Evolutionary conservation across 2,888 invertebrate genomes (phyloP), one percentile per base, ranked within the genome.

Genomic region (Aromia moschata): DNA sequence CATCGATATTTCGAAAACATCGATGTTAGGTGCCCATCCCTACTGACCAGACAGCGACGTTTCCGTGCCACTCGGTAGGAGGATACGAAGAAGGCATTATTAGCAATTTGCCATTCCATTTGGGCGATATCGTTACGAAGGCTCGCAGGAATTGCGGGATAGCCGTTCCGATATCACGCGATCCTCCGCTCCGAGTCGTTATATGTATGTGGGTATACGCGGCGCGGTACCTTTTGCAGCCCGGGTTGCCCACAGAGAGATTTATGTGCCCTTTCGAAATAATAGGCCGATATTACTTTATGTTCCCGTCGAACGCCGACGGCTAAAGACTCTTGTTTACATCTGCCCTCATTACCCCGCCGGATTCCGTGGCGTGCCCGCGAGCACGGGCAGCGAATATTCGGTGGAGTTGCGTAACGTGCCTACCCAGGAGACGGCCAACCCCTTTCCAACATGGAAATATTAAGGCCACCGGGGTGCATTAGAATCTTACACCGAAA

Each of bases 251-350:
- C 62, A 62, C 58, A 38, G 68, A 67, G 69, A 72, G 74, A 75
- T 74, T 74, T 75, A 74, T 75, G 59, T 58, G 60, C 61, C 53
- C 65, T 67, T 68, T 70, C 73, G 64, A 69, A 75, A 73, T 75
- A 75, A 74, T 74, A 71, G 70, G 71, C 70, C 68, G 70, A 71
- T 73, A 74, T 75, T 74, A 73, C 68, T 73, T 73, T 73, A 69
- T 69, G 72, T 67, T 70, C 58, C 51, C 65, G 56, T 55, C 57
- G 62, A 65, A 65, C 56, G 67, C 69, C 72, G 62, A 67, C 64
- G 71, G 70, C 69, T 62, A 64, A 67, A 69, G 54, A 62, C 60
- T 61, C 66, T 69, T 64, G 72, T 72, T 73, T 70, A 69, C 73
- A 73, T 73, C 71, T 72, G 73, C 73, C 70, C 63, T 72, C 73